Percentiles rank a stretch among this genome's conserved stretches.
Conservation (phyloP, 2,888 invertebrate species). For the Teinopalpus imperialis region DNA sequence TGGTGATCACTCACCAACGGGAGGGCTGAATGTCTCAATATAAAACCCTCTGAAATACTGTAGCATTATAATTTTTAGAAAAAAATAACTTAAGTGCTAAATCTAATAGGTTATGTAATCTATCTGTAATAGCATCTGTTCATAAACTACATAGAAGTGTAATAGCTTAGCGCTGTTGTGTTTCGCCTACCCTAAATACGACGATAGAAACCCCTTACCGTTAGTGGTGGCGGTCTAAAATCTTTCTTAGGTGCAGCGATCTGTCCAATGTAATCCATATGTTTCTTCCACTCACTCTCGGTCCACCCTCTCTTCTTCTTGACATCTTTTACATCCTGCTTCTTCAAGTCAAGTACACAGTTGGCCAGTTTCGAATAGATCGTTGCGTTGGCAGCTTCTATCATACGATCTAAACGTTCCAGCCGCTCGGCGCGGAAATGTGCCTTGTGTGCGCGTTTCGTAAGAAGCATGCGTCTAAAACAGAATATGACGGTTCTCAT, state of each 20-base stretch:
- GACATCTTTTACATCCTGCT: conserved; percentile 50
- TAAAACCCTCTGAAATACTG: no score
- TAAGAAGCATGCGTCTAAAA: conserved; percentile 53
- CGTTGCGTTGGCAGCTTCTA: conserved; percentile 61
- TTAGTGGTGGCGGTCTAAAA: conserved; percentile 42
- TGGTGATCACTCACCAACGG: no score
- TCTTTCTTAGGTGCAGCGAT: conserved; percentile 56
- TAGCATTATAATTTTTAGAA: no score
- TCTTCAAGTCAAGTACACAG: conserved; percentile 59
- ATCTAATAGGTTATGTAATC: no score
- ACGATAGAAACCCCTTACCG: conserved; percentile 43
- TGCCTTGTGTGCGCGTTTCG: conserved; percentile 55
- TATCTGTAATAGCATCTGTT: no score
- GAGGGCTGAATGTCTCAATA: no score
- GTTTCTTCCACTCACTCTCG: conserved; percentile 70
- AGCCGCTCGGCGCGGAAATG: conserved; percentile 53
- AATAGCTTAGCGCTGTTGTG: no score
- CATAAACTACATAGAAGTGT: no score
- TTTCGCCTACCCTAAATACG: no score
- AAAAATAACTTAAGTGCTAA: no score
- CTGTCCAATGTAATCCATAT: conserved; percentile 67
- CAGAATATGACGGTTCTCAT: no score
- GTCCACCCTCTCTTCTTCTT: conserved; percentile 64
- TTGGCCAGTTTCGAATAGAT: conserved; percentile 65
- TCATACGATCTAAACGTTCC: conserved; percentile 59